Percentiles rank a stretch among this genome's conserved stretches.
phyloP scores from a whole-genome alignment of 2,797 vertebrate genomes.

The Orestias chungarensis region DNA sequence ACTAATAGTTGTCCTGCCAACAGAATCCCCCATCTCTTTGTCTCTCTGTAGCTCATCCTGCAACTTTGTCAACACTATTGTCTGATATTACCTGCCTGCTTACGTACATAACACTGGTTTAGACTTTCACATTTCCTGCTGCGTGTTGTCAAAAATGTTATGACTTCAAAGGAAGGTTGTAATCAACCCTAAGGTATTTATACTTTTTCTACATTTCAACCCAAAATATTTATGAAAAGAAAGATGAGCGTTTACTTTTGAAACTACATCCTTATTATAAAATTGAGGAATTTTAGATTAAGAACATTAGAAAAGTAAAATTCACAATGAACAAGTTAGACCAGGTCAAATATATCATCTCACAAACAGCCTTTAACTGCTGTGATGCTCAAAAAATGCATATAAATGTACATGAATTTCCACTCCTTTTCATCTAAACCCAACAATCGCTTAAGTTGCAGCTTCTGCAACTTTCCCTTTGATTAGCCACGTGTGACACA shows the following conservation, averaged over 20 bases:
- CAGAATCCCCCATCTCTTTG: not conserved
- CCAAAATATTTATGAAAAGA: no score
- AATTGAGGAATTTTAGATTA: not conserved
- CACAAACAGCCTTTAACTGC: not conserved
- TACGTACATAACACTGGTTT: no score
- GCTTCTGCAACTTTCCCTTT: constrained; percentile 35
- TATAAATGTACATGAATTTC: constrained; percentile 3
- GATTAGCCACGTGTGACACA: constrained; percentile 42
- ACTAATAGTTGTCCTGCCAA: not conserved
- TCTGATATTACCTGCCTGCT: no score
- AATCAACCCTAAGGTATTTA: no score
- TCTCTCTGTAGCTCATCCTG: not conserved
- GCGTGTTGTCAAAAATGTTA: no score
- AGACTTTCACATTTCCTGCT: not conserved
- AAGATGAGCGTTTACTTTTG: not conserved
- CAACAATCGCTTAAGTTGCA: constrained; percentile 32
- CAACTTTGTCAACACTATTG: no score
- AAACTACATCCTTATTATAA: not conserved
- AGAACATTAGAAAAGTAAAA: not conserved
- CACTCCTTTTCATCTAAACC: constrained; percentile 12
- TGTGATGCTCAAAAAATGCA: not conserved
- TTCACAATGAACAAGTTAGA: not conserved
- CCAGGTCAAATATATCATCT: not conserved
- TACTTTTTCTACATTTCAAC: no score
- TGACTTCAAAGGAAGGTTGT: no score